phyloP scores from a whole-genome alignment of 2,888 invertebrate genomes.

The Germaria angustata region DNA sequence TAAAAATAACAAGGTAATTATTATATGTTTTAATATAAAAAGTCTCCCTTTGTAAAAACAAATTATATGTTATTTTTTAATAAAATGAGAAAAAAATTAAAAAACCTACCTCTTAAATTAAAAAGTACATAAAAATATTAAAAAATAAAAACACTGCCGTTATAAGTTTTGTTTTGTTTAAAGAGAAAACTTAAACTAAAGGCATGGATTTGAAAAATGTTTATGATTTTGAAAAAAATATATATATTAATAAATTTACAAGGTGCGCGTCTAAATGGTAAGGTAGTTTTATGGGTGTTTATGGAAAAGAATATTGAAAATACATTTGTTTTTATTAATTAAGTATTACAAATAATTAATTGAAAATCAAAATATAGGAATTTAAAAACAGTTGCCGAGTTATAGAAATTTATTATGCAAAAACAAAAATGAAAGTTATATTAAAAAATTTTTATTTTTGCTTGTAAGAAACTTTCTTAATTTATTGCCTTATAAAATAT shows the following conservation, averaged over 20 bases:
- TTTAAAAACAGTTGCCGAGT: too few relatives aligned
- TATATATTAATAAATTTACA: not conserved
- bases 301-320: not conserved
- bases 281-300: not conserved
- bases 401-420: too few relatives aligned
- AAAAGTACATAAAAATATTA: conserved; percentile 35
- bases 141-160: conserved; percentile 63
- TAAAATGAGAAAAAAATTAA: conserved; percentile 35
- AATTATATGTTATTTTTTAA: conserved; percentile 54
- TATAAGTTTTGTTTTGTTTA: conserved; percentile 26
- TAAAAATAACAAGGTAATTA: conserved; percentile 32
- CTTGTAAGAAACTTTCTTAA: too few relatives aligned
- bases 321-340: too few relatives aligned
- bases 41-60: conserved; percentile 44
- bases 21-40: conserved; percentile 54
- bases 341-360: too few relatives aligned
- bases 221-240: not conserved
- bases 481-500: too few relatives aligned
- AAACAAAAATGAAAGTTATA: too few relatives aligned
- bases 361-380: too few relatives aligned
- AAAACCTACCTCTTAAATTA: conserved; percentile 64
- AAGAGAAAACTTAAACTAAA: not conserved
- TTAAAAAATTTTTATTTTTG: too few relatives aligned
- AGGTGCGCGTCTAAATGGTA: not conserved
- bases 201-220: conserved; percentile 58